Conservation (phyloP, 1,140 invertebrate genomes). For the Charaxes varanes region DNA sequence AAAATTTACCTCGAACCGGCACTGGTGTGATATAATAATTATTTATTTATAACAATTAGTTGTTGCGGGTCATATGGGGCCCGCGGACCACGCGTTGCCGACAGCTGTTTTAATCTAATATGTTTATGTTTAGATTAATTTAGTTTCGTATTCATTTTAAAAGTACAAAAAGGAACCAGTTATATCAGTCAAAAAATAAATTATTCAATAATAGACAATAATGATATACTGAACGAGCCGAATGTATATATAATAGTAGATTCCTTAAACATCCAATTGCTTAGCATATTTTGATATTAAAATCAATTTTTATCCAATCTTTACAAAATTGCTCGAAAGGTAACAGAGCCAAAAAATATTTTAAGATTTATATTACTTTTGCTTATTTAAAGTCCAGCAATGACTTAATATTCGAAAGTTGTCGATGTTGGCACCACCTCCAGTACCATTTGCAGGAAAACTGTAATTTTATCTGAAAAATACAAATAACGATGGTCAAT, state of each 20-base stretch:
- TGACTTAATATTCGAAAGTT: constrained; percentile 78
- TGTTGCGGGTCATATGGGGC: too few relatives aligned
- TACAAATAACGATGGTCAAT: too few relatives aligned
- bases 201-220: constrained; percentile 18
- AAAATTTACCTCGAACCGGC: too few relatives aligned
- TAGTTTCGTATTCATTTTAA: constrained; percentile 15
- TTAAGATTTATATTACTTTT: constrained; percentile 29
- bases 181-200: constrained; percentile 29
- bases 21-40: too few relatives aligned
- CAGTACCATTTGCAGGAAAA: constrained; percentile 91
- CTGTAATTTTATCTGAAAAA: constrained; percentile 88
- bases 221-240: constrained; percentile 4
- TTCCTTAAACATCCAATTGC: constrained; percentile 12
- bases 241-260: constrained; percentile 7
- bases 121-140: too few relatives aligned
- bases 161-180: constrained; percentile 23
- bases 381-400: constrained; percentile 61
- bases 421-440: constrained; percentile 93
- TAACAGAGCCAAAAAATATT: constrained; percentile 10
- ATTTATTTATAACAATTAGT: too few relatives aligned
- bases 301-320: constrained; percentile 2
- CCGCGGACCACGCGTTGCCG: too few relatives aligned
- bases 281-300: constrained; percentile 5
- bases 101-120: too few relatives aligned
- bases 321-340: constrained; percentile 8